Percentiles rank a stretch among this genome's conserved stretches.
Conservation (phyloP, 2,113 vertebrate species). For the Charadrius vociferus region DNA sequence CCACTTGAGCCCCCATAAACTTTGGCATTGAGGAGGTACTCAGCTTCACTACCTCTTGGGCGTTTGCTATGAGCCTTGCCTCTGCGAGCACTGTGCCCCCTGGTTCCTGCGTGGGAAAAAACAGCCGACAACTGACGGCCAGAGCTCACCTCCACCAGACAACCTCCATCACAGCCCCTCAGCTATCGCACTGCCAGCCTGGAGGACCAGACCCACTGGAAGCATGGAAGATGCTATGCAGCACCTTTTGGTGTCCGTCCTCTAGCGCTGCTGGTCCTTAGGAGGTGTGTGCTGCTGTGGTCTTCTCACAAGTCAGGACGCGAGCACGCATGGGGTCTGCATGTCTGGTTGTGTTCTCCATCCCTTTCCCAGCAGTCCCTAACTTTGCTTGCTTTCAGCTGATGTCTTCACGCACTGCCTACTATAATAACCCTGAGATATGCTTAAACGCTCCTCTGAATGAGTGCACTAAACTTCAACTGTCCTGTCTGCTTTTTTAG, state of each 20-base stretch:
- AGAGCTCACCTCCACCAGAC: background rate
- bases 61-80: background rate
- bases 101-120: background rate
- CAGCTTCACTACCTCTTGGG: background rate
- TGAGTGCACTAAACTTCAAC: rapidly evolving
- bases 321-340: background rate
- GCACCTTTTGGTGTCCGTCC: no score
- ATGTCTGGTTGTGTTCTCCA: background rate
- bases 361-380: background rate
- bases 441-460: background rate
- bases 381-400: background rate
- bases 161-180: background rate
- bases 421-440: no score
- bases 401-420: background rate
- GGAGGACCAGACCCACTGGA: background rate
- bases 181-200: background rate
- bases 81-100: background rate
- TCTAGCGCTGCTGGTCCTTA: background rate
- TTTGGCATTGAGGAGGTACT: rapidly evolving
- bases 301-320: no score
- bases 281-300: no score
- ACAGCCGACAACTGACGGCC: no score
- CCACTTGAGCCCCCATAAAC: rapidly evolving
- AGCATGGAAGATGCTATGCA: no score
- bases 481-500: background rate